Evolutionary conservation across 2,888 invertebrate genomes (phyloP).

Genomic region (Bombyx huttoni): DNA sequence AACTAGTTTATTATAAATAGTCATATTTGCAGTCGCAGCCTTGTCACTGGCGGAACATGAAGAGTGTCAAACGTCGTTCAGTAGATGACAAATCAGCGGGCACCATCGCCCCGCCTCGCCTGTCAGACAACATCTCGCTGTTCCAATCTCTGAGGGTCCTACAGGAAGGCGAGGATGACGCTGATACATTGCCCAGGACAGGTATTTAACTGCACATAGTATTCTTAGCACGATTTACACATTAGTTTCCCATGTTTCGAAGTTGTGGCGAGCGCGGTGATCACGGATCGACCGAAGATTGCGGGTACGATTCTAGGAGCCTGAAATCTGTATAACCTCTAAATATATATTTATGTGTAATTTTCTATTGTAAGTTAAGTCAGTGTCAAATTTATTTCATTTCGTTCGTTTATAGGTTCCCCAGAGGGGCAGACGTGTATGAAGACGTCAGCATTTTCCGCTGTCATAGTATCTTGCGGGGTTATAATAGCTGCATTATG

Average conservation of each 20-base stretch:
- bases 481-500: constrained; percentile 80
- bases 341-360: no score
- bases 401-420: constrained; percentile 21
- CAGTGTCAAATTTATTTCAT: neutral
- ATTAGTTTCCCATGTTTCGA: no score
- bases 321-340: no score
- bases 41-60: constrained; percentile 93
- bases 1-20: neutral
- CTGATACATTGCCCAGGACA: constrained; percentile 50
- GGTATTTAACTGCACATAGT: constrained; percentile 15
- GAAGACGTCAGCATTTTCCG: constrained; percentile 76
- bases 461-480: constrained; percentile 77
- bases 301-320: no score
- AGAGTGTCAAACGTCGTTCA: constrained; percentile 83
- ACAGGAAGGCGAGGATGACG: constrained; percentile 86
- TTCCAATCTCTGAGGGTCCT: constrained; percentile 91
- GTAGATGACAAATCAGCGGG: constrained; percentile 30
- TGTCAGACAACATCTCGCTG: constrained; percentile 91
- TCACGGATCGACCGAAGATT: no score
- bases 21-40: constrained; percentile 83
- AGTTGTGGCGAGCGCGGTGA: no score
- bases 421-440: constrained; percentile 75
- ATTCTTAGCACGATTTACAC: no score
- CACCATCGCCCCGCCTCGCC: constrained; percentile 49
- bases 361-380: no score